Percentiles rank a stretch among this genome's conserved stretches.
These are phyloP conservation scores for Balaenoptera acutorostrata DNA, from an alignment of 2,113 vertebrate genomes.

Conservation along the genomic window DNA sequence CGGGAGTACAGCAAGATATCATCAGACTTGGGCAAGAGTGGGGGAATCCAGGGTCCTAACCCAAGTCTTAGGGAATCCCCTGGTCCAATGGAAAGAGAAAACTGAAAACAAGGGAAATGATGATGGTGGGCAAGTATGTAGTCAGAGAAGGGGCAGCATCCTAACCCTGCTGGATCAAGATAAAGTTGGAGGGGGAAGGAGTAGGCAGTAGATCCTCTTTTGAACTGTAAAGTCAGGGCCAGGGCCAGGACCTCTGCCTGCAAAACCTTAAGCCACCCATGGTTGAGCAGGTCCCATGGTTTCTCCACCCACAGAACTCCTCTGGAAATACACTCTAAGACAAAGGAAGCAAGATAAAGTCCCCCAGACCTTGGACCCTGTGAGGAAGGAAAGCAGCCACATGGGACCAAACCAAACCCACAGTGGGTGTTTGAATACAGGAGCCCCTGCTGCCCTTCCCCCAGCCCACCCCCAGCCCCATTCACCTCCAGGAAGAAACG, in stretches of 20 bases:
- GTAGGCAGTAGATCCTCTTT: background rate
- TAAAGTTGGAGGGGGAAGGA: too few species aligned
- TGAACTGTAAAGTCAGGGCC: background rate
- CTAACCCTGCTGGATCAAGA: background rate
- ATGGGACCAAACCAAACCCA: background rate
- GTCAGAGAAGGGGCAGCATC: background rate
- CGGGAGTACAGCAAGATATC: background rate
- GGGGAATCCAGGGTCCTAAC: background rate
- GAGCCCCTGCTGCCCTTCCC: background rate
- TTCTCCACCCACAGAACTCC: background rate
- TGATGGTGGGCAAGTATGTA: background rate
- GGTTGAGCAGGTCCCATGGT: background rate
- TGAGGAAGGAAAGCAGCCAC: background rate
- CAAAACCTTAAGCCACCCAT: background rate
- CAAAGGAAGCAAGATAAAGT: background rate
- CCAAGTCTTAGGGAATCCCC: background rate
- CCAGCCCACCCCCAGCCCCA: background rate
- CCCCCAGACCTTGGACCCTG: background rate
- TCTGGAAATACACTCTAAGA: background rate
- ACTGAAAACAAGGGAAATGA: background rate
- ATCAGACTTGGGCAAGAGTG: background rate
- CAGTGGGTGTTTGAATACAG: background rate
- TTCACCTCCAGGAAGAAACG: constrained; percentile 96
- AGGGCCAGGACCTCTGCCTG: background rate
- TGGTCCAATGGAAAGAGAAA: background rate